A percentile compares a stretch with the other conserved stretches of the same genome.
These are phyloP conservation scores for Neoscelio sp. DNA, from an alignment of 2,888 invertebrate species.

Conservation along the genomic window DNA sequence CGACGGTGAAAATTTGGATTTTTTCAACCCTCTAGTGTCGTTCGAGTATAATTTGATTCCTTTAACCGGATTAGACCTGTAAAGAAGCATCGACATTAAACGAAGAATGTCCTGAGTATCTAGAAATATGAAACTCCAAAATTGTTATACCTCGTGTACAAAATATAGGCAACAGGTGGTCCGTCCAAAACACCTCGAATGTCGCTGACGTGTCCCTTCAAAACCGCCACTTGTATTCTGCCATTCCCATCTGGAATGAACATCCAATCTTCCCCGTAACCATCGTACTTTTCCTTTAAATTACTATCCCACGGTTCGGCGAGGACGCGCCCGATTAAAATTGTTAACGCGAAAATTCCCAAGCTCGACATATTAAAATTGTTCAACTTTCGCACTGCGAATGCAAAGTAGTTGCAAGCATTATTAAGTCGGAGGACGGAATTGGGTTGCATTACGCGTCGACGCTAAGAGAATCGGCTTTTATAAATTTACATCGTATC, in stretches of 20 bases:
- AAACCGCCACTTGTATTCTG: slow-evolving; percentile 80
- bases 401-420: background rate
- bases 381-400: background rate
- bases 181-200: slow-evolving; percentile 73
- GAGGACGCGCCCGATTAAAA: background rate
- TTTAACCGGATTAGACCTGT: slow-evolving; percentile 74
- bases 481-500: slow-evolving; percentile 53
- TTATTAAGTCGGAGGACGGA: background rate
- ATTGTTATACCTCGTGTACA: slow-evolving; percentile 80
- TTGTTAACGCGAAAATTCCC: background rate
- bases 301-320: slow-evolving; percentile 69
- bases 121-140: no score
- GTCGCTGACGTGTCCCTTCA: slow-evolving; percentile 75
- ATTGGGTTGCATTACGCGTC: slow-evolving; percentile 7
- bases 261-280: slow-evolving; percentile 82
- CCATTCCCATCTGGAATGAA: slow-evolving; percentile 82
- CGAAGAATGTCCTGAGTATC: no score
- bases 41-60: slow-evolving; percentile 75
- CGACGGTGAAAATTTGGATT: slow-evolving; percentile 75
- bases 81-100: background rate
- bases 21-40: slow-evolving; percentile 71
- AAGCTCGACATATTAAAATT: slow-evolving; percentile 15
- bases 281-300: slow-evolving; percentile 78
- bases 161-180: slow-evolving; percentile 74
- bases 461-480: slow-evolving; percentile 15